Conservation (phyloP, 2,797 vertebrate species). For the Telmatherina bonti region DNA sequence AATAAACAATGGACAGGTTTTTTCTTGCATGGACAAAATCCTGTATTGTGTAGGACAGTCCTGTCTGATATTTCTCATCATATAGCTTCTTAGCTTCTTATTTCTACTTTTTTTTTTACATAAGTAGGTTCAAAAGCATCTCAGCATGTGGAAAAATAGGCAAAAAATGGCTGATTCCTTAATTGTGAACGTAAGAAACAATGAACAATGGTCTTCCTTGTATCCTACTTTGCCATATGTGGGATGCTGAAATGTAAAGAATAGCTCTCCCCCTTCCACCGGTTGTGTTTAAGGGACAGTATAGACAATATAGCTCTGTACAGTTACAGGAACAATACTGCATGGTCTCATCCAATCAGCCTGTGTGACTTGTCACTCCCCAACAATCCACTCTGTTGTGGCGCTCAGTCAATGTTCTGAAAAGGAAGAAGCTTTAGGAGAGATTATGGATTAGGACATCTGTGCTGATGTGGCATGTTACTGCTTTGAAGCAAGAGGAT, state of each 20-base stretch:
- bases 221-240: conserved; percentile 17
- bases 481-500: conserved; percentile 12
- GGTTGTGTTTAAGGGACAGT: conserved; percentile 34
- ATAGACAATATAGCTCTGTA: conserved; percentile 35
- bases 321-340: conserved; percentile 31
- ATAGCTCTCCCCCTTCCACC: conserved; percentile 19
- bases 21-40: not conserved
- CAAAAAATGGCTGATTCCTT: not conserved
- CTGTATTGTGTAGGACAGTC: not conserved
- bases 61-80: not conserved
- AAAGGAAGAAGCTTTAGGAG: conserved; percentile 12
- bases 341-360: conserved; percentile 39
- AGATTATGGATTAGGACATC: conserved; percentile 16
- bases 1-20: not conserved
- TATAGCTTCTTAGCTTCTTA: not conserved
- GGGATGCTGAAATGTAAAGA: conserved; percentile 27
- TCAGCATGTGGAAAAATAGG: not conserved
- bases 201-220: conserved; percentile 45
- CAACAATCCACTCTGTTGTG: conserved; percentile 61
- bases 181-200: not conserved
- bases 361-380: conserved; percentile 46
- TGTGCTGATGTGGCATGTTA: conserved; percentile 23
- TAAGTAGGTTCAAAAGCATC: not conserved
- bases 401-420: conserved; percentile 10
- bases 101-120: not conserved